Conservation (phyloP, 2,797 vertebrate species). For the Acropternis orthonyx region DNA sequence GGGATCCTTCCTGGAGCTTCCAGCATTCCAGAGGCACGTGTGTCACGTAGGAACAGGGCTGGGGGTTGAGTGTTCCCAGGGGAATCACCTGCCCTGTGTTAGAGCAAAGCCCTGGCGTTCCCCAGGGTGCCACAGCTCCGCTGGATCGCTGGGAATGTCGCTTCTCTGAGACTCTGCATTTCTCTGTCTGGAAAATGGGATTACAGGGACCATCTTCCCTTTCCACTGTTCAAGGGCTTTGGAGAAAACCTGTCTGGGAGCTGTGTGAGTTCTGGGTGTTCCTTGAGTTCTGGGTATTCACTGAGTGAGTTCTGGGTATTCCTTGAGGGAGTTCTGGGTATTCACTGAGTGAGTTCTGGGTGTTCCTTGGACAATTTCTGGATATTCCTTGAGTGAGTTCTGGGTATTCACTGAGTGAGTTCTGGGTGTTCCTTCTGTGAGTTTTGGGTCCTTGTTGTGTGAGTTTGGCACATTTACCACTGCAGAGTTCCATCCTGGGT, state of each 20-base stretch:
- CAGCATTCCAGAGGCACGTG: too few relatives aligned
- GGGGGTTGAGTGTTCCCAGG: background rate
- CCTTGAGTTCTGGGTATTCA: background rate
- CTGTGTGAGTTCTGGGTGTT: background rate
- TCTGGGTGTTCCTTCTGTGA: rapidly evolving
- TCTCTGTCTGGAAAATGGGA: background rate
- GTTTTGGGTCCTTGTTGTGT: background rate
- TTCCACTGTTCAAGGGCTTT: background rate
- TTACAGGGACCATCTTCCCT: background rate
- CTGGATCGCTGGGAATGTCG: background rate
- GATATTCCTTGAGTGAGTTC: too few relatives aligned
- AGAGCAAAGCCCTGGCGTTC: background rate
- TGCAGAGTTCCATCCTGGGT: background rate
- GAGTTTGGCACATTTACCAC: background rate
- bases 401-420: background rate
- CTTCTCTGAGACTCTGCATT: rapidly evolving
- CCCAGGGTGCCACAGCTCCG: background rate
- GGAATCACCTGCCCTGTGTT: background rate
- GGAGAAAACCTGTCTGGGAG: background rate
- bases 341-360: background rate
- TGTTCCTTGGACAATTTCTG: background rate
- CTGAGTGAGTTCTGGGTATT: background rate
- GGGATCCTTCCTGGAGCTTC: background rate
- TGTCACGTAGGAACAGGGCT: rapidly evolving
- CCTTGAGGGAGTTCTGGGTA: too few relatives aligned